Base-by-base conservation (phyloP, 2,888 invertebrate species). In the Coecobrya sp. region DNA sequence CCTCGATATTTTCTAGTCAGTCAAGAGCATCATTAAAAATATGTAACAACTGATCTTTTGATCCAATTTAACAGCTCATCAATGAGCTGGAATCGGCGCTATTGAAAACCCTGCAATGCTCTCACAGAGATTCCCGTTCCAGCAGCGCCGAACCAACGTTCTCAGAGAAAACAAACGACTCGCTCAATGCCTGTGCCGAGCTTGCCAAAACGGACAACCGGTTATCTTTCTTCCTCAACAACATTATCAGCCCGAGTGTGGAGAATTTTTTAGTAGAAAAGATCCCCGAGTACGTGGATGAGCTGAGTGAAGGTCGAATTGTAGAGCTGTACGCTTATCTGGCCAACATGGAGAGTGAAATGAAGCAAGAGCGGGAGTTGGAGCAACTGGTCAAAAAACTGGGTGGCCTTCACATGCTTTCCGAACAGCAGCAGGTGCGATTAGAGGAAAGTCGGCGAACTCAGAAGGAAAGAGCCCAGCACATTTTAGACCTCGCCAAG, bases 321-420 rank as follows among this genome's bases (percentile, higher is more conserved):
- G 93, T 88, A 0, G 93, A 93, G 59, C 25, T 93, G 89, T 86
- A 90, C 68, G 88, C 90, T 0, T 93, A 92, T 30, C 42, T 91
- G 73, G 91, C 81, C 8, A 87, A 73, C 62, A 45, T 87, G 73
- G 91, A 91, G 52, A 3, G 45, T 4, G 87, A 82, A 73, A 87
- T 91, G 87, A 91, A 84, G 30, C n/a, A 65, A 11, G 82, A 91
- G 55, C 42, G 73, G 73, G 87, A 91, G 49, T 49, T 91, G 5
- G 91, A 87, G 19, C 11, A 16, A 10, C 22, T 91, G n/a, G 82
- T 76, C 3, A 59, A 22, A n/a, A 87, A 73, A 49, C 27, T 87
- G 5, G 87, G 91, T 30, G 91, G 86, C 16, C 22, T 42, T 10
- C 91, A 91, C 42, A 86, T 65, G 42, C 52, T 91, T 8, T 82